Evolutionary conservation across 2,797 vertebrate species (phyloP), one percentile per base, ranked within the genome.

Genomic region (Lutjanus argentimaculatus): DNA sequence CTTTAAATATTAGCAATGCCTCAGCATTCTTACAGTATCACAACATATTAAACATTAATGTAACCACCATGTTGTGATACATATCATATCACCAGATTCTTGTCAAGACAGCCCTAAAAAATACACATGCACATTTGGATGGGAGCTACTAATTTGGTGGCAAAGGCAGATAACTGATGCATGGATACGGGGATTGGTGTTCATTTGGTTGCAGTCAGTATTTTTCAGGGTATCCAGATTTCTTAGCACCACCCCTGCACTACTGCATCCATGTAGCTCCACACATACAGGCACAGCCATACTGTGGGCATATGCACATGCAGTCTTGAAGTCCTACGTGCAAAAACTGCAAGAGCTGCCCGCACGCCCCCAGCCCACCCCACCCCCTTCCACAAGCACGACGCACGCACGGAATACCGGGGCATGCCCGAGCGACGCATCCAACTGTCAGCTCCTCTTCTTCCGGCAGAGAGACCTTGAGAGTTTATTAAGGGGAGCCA

Each of bases 371-470:
- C 67, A 57, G 53, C 57, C 73, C 67, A 46, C 40, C 75, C 63
- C 71, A 11, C 70, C 73, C 65, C 67, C 52, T 22, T 19, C 59
- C 55, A 30, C 25, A 19, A 78, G 67, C 85, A 81, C 77, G 74
- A 85, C 80, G 72, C 92, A 85, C 85, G 86, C 91, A 89, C 76
- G 91, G 89, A 92, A 92, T 92, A 88, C 92, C 92, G 86, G 92
- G 93, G 91, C 88, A 91, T 91, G 88, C 92, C 92, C 93, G 70
- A 80, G 86, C 85, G 69, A 86, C 80, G 80, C 89, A 83, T 85
- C 79, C 87, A 87, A 82, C 88, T 92, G 90, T 89, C 90, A 92
- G 87, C 83, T 88, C 80, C 67, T 72, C 86, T 88, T 89, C 89
- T 91, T 88, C 87, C 85, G 78, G 82, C 87, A 90, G 80, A 90